A percentile compares a stretch with the other conserved stretches of the same genome.
Evolutionary conservation across 2,888 invertebrate genomes (phyloP).

Genomic region (Apocheima hispidaria): DNA sequence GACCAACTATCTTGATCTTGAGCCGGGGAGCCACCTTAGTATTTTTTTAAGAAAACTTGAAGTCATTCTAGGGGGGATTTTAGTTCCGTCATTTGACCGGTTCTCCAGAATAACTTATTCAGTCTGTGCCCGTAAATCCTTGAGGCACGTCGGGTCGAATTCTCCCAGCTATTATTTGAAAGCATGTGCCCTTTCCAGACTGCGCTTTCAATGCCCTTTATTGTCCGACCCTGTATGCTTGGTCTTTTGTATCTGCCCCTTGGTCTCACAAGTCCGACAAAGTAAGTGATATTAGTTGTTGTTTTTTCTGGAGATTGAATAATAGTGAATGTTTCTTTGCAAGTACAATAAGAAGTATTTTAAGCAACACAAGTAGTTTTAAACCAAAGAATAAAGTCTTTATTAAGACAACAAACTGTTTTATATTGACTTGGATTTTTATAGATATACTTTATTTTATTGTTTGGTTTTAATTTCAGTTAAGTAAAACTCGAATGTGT

Average conservation of each 20-base stretch:
- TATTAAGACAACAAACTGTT: too few species aligned
- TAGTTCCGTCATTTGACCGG: neutral
- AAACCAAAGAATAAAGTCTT: too few species aligned
- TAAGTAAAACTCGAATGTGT: too few species aligned
- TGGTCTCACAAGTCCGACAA: conserved; percentile 44
- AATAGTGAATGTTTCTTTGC: conserved; percentile 3
- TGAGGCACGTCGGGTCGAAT: conserved; percentile 63
- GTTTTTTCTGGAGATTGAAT: conserved; percentile 33
- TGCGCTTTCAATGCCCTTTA: conserved; percentile 64
- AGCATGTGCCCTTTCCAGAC: conserved; percentile 70
- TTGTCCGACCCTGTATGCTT: conserved; percentile 62
- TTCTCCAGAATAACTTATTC: neutral
- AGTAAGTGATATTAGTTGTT: conserved; percentile 37
- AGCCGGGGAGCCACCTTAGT: neutral
- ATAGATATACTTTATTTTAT: too few species aligned
- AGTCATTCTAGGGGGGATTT: neutral
- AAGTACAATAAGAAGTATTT: too few species aligned
- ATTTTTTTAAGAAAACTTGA: neutral
- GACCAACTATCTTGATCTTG: neutral
- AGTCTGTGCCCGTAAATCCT: conserved; percentile 52
- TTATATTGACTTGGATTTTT: too few species aligned
- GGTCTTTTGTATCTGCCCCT: conserved; percentile 62
- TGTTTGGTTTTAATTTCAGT: too few species aligned
- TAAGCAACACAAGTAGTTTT: too few species aligned
- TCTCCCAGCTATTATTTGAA: conserved; percentile 68